These are phyloP conservation scores for Porites evermanni DNA, from an alignment of 92 coral and sea anemone genomes.

Conservation along the genomic window DNA sequence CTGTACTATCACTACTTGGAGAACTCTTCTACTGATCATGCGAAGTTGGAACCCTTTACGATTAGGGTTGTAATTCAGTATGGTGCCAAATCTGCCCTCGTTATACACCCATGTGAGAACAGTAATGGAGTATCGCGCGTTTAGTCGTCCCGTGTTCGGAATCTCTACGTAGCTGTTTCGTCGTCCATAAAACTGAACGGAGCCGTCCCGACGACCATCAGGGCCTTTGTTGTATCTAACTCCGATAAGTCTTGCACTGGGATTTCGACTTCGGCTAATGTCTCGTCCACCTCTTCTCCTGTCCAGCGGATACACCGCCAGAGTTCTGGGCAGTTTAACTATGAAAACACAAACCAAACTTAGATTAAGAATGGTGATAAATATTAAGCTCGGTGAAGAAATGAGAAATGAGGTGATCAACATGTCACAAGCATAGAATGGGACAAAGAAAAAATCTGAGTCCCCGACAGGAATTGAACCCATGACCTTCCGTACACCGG, in stretches of 20 bases:
- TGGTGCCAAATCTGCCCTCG: constrained; percentile 33
- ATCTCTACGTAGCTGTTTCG: constrained; percentile 67
- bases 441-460: no score
- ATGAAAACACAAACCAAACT: not conserved
- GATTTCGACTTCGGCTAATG: constrained; percentile 51
- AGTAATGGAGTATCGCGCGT: constrained; percentile 66
- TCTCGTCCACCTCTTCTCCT: constrained; percentile 57
- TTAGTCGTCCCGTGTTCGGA: constrained; percentile 68
- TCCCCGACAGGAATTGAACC: no score
- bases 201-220: constrained; percentile 65
- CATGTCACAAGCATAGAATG: no score
- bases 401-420: no score
- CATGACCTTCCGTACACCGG: no score
- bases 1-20: constrained; percentile 60
- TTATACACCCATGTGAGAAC: constrained; percentile 35
- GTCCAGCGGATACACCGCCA: constrained; percentile 77
- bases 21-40: constrained; percentile 31
- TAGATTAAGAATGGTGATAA: no score
- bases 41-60: constrained; percentile 73
- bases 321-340: constrained; percentile 57
- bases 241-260: constrained; percentile 43
- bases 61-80: constrained; percentile 67
- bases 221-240: constrained; percentile 54
- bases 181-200: constrained; percentile 59
- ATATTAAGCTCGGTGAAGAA: no score